These are phyloP conservation scores for Dendroctonus valens DNA, from an alignment of 1,140 invertebrate species.

Conservation along the genomic window DNA sequence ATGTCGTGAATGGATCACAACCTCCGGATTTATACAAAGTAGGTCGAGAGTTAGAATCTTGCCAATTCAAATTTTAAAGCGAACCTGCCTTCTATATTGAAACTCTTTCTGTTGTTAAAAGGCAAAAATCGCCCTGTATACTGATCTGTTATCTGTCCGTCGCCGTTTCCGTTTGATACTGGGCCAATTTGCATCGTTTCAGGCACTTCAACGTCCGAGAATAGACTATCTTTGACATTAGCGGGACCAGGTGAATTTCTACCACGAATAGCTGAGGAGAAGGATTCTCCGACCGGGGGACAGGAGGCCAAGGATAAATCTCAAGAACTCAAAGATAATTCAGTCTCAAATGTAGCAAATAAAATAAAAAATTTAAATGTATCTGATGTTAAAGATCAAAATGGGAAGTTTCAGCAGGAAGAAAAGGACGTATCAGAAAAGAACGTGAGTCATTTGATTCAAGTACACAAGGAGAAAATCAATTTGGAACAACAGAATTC, in stretches of 20 bases:
- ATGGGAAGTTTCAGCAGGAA: neutral
- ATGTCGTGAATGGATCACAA: no score
- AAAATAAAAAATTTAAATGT: neutral
- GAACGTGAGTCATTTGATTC: neutral
- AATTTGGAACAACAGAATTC: no score
- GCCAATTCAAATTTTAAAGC: no score
- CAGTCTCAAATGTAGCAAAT: neutral
- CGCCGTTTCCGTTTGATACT: no score
- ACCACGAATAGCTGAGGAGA: constrained; percentile 77
- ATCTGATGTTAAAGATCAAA: neutral
- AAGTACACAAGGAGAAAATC: no score
- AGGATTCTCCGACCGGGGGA: constrained; percentile 71
- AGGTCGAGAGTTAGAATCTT: no score
- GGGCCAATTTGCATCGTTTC: neutral
- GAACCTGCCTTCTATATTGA: no score
- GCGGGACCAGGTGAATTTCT: constrained; percentile 56
- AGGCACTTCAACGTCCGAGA: constrained; percentile 36
- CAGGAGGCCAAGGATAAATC: constrained; percentile 28
- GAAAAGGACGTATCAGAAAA: constrained; percentile 1
- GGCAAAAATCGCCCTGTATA: no score
- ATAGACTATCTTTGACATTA: constrained; percentile 50
- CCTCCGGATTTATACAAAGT: no score
- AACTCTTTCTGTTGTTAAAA: no score
- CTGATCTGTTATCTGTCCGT: no score
- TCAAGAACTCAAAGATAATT: constrained; percentile 7